These are phyloP conservation scores for Saguinus imperator DNA, from an alignment of 2,113 vertebrate species.

Conservation along the genomic window DNA sequence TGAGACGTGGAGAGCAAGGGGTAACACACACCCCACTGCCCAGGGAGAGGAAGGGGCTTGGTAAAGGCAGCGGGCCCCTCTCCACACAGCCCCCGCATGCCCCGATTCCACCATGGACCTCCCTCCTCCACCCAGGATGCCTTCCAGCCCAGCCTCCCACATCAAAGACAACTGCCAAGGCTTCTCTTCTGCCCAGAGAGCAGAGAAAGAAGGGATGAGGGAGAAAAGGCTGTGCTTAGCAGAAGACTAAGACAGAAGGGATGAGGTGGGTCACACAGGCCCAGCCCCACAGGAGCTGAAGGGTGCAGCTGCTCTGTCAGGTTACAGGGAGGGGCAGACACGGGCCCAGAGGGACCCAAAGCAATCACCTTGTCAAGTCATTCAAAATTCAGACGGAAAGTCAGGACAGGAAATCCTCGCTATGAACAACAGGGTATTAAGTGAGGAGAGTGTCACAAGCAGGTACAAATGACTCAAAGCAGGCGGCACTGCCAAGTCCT, in stretches of 20 bases:
- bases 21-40: background rate
- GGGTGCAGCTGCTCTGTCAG: background rate
- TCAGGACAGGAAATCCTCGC: background rate
- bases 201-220: slow-evolving; percentile 6
- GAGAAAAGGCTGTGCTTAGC: slow-evolving; percentile 42
- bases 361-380: background rate
- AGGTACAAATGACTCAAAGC: background rate
- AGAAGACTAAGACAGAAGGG: slow-evolving; percentile 30
- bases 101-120: background rate
- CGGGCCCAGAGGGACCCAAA: background rate
- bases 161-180: slow-evolving; percentile 11
- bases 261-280: background rate
- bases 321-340: background rate
- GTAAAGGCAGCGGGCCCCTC: background rate
- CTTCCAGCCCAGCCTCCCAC: background rate
- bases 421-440: background rate
- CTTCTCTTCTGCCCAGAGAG: slow-evolving; percentile 42
- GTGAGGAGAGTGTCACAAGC: background rate
- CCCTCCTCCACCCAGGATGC: background rate
- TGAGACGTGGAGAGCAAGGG: background rate
- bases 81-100: background rate
- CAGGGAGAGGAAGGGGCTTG: background rate
- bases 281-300: background rate
- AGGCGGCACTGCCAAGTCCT: background rate
- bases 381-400: background rate